phyloP scores from a whole-genome alignment of 2,113 vertebrate genomes.

The Cyanoliseus patagonus region DNA sequence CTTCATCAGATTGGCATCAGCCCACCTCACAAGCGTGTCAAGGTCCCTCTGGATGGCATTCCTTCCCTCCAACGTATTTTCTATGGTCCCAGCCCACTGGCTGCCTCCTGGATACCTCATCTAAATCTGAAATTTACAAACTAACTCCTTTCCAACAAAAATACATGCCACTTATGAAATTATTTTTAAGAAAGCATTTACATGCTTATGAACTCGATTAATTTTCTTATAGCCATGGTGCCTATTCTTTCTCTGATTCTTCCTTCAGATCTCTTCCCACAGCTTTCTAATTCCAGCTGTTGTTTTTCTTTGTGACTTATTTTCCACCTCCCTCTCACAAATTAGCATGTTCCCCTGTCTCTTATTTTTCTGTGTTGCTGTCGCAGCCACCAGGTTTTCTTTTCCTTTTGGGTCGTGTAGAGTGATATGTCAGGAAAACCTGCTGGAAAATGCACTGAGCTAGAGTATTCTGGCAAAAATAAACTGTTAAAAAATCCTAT shows the following conservation, averaged over 20 bases:
- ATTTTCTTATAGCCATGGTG: background rate
- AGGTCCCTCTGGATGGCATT: too few relatives aligned
- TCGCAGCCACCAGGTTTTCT: background rate
- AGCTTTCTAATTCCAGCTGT: background rate
- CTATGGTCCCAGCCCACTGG: background rate
- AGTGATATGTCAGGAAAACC: background rate
- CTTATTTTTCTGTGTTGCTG: background rate
- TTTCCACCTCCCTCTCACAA: background rate
- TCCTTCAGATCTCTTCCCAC: background rate
- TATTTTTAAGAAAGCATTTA: background rate
- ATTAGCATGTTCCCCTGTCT: background rate
- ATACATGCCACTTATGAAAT: background rate
- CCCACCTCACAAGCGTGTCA: too few relatives aligned
- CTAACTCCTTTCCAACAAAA: background rate
- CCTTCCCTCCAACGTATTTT: background rate
- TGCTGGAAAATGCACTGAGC: background rate
- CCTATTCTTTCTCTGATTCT: background rate
- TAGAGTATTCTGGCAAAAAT: background rate
- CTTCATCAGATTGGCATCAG: too few relatives aligned
- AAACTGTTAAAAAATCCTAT: background rate
- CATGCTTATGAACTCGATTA: background rate
- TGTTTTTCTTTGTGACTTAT: background rate
- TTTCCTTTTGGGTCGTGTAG: background rate
- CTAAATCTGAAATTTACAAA: background rate
- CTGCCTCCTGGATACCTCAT: background rate